Conservation (phyloP, 2,113 vertebrate species). For the Ochotona princeps region DNA sequence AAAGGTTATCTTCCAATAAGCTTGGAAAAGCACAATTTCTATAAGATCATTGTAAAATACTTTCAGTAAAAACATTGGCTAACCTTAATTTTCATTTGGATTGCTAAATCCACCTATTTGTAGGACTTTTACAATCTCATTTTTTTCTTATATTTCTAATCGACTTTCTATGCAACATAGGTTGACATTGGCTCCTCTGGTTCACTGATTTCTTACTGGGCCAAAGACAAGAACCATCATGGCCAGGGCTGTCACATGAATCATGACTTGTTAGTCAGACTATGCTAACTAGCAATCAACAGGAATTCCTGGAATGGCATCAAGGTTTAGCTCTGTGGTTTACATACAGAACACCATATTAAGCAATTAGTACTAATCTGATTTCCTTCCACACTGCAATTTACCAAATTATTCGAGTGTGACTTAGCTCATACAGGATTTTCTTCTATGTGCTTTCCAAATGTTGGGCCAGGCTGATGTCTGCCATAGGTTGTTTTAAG, state of each 20-base stretch:
- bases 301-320: background rate
- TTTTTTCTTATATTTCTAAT: conserved; percentile 46
- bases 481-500: background rate
- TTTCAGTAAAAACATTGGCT: background rate
- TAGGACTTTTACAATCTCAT: background rate
- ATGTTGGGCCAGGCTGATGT: background rate
- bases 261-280: background rate
- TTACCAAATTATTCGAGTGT: background rate
- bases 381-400: background rate
- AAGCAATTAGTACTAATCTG: background rate
- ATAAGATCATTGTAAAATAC: background rate
- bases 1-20: background rate
- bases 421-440: conserved; percentile 41
- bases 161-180: background rate
- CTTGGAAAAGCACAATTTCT: background rate
- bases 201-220: background rate
- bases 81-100: background rate
- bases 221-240: background rate
- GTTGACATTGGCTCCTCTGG: background rate
- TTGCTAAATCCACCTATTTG: background rate
- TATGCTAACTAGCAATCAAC: background rate
- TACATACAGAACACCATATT: background rate
- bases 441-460: background rate
- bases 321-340: conserved; percentile 11
- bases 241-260: background rate